phyloP scores from a whole-genome alignment of 2,797 vertebrate species.

The Tapirus indicus region DNA sequence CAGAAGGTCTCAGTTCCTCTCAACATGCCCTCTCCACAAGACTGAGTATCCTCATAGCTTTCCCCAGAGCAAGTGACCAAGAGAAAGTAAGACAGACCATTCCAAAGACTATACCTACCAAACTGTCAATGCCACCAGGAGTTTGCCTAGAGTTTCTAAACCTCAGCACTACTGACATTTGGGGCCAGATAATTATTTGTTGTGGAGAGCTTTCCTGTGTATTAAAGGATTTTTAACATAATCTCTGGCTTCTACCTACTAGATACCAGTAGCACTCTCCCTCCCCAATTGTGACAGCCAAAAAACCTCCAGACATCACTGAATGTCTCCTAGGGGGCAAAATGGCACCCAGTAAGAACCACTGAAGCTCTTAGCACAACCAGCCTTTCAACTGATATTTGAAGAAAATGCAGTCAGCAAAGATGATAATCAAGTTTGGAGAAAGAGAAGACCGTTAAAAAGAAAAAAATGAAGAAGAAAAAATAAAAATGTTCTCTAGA shows the following conservation, averaged over 20 bases:
- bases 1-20: background rate
- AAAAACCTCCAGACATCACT: background rate
- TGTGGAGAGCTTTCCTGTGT: background rate
- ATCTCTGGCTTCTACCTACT: background rate
- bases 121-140: background rate
- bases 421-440: background rate
- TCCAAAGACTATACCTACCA: background rate
- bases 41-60: background rate
- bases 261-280: background rate
- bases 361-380: background rate
- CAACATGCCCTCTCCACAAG: rapidly evolving
- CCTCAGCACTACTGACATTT: background rate
- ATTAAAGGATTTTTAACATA: background rate
- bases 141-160: background rate
- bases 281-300: background rate
- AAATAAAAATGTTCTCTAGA: background rate
- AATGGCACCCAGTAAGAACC: background rate
- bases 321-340: background rate
- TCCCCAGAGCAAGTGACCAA: background rate
- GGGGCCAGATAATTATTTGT: background rate
- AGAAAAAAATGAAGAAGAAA: background rate
- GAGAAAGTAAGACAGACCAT: background rate
- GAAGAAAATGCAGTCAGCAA: background rate
- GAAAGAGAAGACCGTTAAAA: background rate
- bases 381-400: background rate